A percentile compares a stretch with the other conserved stretches of the same genome.
These are phyloP conservation scores for Leucophenga maculata DNA, from an alignment of 2,888 invertebrate species.

Conservation along the genomic window DNA sequence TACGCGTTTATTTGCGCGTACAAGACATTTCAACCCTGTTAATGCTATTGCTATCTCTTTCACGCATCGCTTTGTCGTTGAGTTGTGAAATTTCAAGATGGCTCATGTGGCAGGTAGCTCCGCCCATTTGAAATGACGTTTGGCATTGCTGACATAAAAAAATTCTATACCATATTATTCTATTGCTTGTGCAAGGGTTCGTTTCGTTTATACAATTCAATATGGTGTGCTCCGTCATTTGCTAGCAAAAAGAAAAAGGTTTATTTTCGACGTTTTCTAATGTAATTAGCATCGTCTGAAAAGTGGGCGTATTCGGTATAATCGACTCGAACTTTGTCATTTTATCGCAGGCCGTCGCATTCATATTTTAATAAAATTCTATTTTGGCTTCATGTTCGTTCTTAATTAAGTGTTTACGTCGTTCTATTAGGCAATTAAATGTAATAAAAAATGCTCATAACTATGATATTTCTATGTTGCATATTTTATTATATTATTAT, in stretches of 20 bases:
- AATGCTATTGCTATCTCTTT: conserved; percentile 36
- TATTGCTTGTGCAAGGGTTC: conserved; percentile 18
- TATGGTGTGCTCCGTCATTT: neutral
- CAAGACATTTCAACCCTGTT: conserved; percentile 50
- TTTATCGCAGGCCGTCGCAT: conserved; percentile 38
- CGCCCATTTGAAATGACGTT: conserved; percentile 39
- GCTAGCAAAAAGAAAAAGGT: neutral
- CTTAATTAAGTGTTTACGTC: conserved; percentile 59
- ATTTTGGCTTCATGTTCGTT: conserved; percentile 33
- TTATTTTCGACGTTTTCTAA: neutral
- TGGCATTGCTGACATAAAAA: too few relatives aligned
- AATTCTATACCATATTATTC: too few relatives aligned
- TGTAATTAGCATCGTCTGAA: conserved; percentile 2
- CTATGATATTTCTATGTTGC: neutral
- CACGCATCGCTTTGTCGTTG: conserved; percentile 52
- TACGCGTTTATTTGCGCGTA: conserved; percentile 21
- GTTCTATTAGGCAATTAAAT: conserved; percentile 58
- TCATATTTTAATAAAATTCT: conserved; percentile 26
- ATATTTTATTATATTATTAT: conserved; percentile 2
- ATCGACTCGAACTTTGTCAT: conserved; percentile 43
- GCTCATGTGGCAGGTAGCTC: conserved; percentile 54
- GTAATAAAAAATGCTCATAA: conserved; percentile 45
- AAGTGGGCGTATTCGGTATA: conserved; percentile 34
- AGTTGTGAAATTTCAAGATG: conserved; percentile 63
- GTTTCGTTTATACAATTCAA: neutral